Evolutionary conservation across 2,113 vertebrate species (phyloP).

Genomic region (Hydropotes inermis): DNA sequence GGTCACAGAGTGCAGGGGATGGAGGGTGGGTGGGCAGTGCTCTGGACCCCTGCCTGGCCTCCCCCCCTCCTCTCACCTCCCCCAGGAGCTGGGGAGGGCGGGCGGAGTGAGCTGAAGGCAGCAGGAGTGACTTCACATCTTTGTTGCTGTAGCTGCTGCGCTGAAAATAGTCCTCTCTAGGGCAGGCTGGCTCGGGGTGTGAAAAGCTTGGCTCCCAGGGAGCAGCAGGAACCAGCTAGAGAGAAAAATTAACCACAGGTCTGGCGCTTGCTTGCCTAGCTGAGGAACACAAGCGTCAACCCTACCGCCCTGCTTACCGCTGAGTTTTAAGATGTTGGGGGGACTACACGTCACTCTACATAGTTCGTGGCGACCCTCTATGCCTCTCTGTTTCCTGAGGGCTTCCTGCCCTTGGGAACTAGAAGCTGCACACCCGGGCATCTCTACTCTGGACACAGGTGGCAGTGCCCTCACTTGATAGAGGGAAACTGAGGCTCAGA

Average conservation of each 20-base stretch:
- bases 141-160: slow-evolving; percentile 59
- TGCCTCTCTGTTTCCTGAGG: not conserved
- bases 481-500: not conserved
- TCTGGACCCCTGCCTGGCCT: not conserved
- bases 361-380: not conserved
- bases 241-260: slow-evolving; percentile 28
- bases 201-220: slow-evolving; percentile 61
- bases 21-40: not conserved
- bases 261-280: not conserved
- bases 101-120: not conserved
- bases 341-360: not conserved
- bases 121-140: slow-evolving; percentile 63
- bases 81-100: not conserved
- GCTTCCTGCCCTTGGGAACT: not conserved
- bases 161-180: slow-evolving; percentile 70
- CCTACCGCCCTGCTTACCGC: not conserved
- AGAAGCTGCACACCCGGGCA: not conserved
- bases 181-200: slow-evolving; percentile 65
- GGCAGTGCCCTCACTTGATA: not conserved
- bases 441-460: not conserved
- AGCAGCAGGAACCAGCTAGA: slow-evolving; percentile 47
- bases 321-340: not conserved
- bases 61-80: not conserved
- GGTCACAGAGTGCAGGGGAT: not conserved
- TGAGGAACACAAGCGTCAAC: not conserved